Base-by-base conservation (phyloP, 2,113 vertebrate genomes). In the Tupaia tana region DNA sequence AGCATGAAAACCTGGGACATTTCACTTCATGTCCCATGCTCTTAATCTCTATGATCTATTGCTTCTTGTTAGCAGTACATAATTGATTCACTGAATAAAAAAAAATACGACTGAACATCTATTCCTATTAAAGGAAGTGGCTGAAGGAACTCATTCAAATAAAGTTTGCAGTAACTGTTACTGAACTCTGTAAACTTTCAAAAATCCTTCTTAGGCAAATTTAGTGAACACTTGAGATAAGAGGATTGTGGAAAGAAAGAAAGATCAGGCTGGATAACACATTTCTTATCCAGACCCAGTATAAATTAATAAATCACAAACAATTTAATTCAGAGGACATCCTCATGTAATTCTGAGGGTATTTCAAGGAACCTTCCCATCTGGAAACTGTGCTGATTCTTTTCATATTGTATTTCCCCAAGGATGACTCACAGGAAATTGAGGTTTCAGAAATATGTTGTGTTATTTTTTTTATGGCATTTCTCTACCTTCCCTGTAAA, bases 361-460 rank as follows among this genome's bases (percentile, higher is more conserved):
- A 66, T 79, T 95, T 92, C 88, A 95, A 94, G 86, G 74, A 90
- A 70, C 6, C 85, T 81, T 87, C 56, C 89, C 94, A 95, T 90
- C 92, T 96, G 96, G 90, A 96, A 67, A 79, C 93, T 91, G 56
- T n/a, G 78, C 78, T 97, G 79, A 77, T 86, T 95, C 91, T 83
- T 97, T 95, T 94, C 91, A 94, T 92, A 58, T 92, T 94, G 82
- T 83, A 56, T 95, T 95, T 95, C 84, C 92, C 90, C 18, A 73
- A 89, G 95, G 93, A 95, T 97, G 90, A 95, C 91, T 97, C 96
- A 95, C 43, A 92, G 96, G 93, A 97, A 97, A 97, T 73, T 92
- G 94, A 95, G 89, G 94, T 94, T 97, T 97, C 86, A 95, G 81
- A 97, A 97, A 43, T 93, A 96, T 75, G 86, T 78, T 85, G 73